Evolutionary conservation across 2,797 vertebrate species (phyloP).

Genomic region (Hydrophis major): DNA sequence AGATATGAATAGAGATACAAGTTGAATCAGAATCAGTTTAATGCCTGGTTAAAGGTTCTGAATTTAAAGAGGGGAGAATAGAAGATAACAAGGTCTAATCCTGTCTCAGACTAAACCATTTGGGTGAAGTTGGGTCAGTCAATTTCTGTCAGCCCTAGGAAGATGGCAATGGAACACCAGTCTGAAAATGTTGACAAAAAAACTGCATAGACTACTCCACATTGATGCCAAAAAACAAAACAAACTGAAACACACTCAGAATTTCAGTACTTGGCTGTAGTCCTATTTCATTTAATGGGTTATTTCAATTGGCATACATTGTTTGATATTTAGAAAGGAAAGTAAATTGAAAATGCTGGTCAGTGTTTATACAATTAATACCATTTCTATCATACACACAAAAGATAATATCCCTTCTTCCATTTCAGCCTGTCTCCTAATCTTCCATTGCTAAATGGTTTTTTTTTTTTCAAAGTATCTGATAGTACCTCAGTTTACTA

Average conservation of each 20-base stretch:
- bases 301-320: background rate
- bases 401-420: background rate
- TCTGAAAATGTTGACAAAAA: background rate
- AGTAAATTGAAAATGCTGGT: background rate
- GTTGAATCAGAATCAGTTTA: background rate
- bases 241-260: background rate
- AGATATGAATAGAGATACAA: background rate
- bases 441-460: background rate
- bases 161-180: background rate
- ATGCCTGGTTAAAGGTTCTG: background rate
- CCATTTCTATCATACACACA: background rate
- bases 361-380: background rate
- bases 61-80: background rate
- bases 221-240: background rate
- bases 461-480: background rate
- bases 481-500: background rate
- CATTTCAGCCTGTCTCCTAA: background rate
- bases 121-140: background rate
- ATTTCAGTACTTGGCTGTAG: background rate
- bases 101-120: background rate
- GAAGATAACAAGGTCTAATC: background rate
- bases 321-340: background rate
- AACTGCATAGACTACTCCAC: background rate
- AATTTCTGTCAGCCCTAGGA: background rate
- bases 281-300: background rate